Percentiles rank a stretch among this genome's conserved stretches.
phyloP scores from a whole-genome alignment of 2,888 invertebrate genomes.

The Podotricha telesiphe region DNA sequence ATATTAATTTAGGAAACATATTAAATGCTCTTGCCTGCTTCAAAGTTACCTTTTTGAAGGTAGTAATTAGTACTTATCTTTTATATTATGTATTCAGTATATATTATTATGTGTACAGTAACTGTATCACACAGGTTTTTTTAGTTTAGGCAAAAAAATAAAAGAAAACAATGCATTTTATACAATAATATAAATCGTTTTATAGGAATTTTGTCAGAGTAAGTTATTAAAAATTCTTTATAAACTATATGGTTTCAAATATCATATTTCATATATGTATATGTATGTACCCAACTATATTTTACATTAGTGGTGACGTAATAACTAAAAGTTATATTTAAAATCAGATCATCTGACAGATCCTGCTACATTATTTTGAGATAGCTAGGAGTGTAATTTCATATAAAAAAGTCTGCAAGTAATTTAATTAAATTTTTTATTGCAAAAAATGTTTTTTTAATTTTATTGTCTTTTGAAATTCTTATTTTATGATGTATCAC shows the following conservation, averaged over 20 bases:
- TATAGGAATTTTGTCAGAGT: background rate
- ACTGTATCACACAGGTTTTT: slow-evolving; percentile 42
- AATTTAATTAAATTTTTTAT: too few species aligned
- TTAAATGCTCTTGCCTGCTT: slow-evolving; percentile 71
- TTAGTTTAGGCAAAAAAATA: slow-evolving; percentile 25
- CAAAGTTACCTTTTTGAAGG: slow-evolving; percentile 61
- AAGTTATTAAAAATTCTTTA: background rate
- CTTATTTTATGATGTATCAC: too few species aligned
- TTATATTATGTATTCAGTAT: slow-evolving; percentile 40
- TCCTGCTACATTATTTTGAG: background rate
- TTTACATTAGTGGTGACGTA: slow-evolving; percentile 24
- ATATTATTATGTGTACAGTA: too few species aligned
- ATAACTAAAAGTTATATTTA: slow-evolving; percentile 57
- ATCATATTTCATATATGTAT: background rate
- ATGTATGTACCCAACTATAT: too few species aligned
- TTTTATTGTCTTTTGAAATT: too few species aligned
- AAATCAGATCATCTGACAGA: slow-evolving; percentile 63
- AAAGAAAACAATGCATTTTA: background rate
- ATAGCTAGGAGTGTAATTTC: background rate
- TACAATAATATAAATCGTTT: background rate
- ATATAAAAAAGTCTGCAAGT: too few species aligned
- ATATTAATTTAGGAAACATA: slow-evolving; percentile 49
- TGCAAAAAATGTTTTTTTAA: too few species aligned
- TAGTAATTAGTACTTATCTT: slow-evolving; percentile 60
- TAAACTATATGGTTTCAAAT: background rate